Percentiles rank a stretch among this genome's conserved stretches.
These are phyloP conservation scores for Andrena dorsata DNA, from an alignment of 2,888 invertebrate species.

Conservation along the genomic window DNA sequence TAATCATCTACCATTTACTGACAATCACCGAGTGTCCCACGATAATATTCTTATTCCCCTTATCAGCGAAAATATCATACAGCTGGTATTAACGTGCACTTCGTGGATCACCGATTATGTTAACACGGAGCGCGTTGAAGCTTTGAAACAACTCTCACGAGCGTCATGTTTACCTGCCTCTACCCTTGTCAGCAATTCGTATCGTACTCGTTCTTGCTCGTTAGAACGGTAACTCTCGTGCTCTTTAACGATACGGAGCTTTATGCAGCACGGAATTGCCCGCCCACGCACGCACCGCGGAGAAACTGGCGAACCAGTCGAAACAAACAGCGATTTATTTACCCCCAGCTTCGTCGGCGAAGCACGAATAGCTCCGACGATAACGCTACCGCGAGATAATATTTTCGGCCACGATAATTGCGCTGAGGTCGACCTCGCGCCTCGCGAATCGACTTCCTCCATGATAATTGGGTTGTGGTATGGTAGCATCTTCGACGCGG, in stretches of 20 bases:
- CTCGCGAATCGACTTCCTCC: constrained; percentile 11
- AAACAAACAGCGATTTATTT: constrained; percentile 28
- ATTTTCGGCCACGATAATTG: constrained; percentile 4
- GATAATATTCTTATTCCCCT: background rate
- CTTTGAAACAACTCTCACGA: constrained; percentile 1
- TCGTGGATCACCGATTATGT: background rate
- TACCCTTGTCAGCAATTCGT: constrained; percentile 27
- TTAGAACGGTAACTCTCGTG: constrained; percentile 16
- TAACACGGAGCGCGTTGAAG: constrained; percentile 14
- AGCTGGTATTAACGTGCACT: background rate
- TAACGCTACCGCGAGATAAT: constrained; percentile 12
- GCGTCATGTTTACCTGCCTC: constrained; percentile 26
- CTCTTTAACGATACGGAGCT: constrained; percentile 22
- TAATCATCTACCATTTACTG: background rate
- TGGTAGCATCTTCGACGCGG: constrained; percentile 17
- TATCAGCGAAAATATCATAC: background rate
- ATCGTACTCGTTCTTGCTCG: constrained; percentile 23
- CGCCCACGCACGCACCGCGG: constrained; percentile 24
- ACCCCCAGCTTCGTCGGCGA: background rate
- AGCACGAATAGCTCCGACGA: background rate
- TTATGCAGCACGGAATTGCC: constrained; percentile 32
- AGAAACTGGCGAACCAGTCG: background rate
- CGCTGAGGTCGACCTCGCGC: background rate
- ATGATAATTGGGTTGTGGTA: constrained; percentile 33
- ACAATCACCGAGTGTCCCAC: background rate